Percentiles rank a stretch among this genome's conserved stretches.
phyloP scores from a whole-genome alignment of 1,140 invertebrate species.

The Camponotus pennsylvanicus region DNA sequence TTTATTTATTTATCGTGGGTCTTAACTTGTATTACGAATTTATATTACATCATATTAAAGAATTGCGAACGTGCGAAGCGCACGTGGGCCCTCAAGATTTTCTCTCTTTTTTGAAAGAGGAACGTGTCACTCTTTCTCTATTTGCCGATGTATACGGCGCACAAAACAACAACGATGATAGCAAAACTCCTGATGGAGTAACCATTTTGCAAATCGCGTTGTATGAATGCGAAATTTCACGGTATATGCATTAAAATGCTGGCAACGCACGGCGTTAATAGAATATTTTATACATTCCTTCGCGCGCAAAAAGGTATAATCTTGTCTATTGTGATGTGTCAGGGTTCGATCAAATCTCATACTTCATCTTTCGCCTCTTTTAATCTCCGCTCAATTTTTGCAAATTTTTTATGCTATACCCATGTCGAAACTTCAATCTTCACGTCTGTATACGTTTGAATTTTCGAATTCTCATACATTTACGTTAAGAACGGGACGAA shows the following conservation, averaged over 20 bases:
- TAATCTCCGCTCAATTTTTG: not conserved
- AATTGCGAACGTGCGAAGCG: not conserved
- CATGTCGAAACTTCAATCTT: not conserved
- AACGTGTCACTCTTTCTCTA: not conserved
- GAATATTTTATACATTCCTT: not conserved
- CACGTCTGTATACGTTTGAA: not conserved
- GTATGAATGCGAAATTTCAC: not conserved
- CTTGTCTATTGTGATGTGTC: not conserved
- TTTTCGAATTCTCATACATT: not conserved
- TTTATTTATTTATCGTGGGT: too few relatives aligned
- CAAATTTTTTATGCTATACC: not conserved
- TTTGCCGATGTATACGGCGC: not conserved
- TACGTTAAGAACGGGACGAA: not conserved
- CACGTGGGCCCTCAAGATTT: conserved; percentile 34
- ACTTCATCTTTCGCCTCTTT: not conserved
- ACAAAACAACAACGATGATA: not conserved
- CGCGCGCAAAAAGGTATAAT: not conserved
- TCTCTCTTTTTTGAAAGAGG: conserved; percentile 13
- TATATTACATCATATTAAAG: too few relatives aligned
- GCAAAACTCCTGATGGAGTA: not conserved
- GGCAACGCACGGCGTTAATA: not conserved
- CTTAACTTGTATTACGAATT: too few relatives aligned
- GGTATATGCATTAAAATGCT: conserved; percentile 14
- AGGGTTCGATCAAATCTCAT: not conserved
- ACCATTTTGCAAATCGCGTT: conserved; percentile 20